Evolutionary conservation across 1,140 invertebrate species (phyloP), one percentile per base, ranked within the genome.

Genomic region (Pollicipes pollicipes): DNA sequence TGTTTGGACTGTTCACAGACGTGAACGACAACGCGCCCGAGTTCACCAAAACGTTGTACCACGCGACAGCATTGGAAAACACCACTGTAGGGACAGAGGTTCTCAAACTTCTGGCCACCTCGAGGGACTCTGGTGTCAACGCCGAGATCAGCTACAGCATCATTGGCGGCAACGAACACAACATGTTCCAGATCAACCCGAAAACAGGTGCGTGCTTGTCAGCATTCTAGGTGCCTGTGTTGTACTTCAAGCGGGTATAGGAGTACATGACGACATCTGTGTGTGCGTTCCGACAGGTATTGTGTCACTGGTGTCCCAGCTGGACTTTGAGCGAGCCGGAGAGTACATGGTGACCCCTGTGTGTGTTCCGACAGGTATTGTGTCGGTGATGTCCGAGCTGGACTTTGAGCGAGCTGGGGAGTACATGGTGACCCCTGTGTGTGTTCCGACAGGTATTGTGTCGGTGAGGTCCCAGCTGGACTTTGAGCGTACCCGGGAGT

Each of bases 21-120:
- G 89, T 95, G 45, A 95, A 95, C 78, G 92, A 95, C 79, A 95
- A 95, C 83, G 90, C 91, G 66, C 93, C 93, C n/a, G 90, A 91
- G 79, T 96, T 95, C 78, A 86, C 87, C 45, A 85, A 86, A 30
- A 87, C 86, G 75, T 84, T 86, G 63, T 95, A 95, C 77, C 85
- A 82, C 74, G 87, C 88, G 1, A 81, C 82, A 64, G 84, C 93
- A 10, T 83, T 87, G 17, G 93, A 94, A 81, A 78, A 75, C 71
- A 84, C 87, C 74, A 81, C 86, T 24, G 80, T 88, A 68, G 88
- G 88, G 72, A 86, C 88, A 24, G 87, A 91, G 77, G 84, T 97
- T 10, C 84, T 88, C 6, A 83, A 86, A 74, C 89, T 98, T 0
- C 82, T 88, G 68, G 96, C 96, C 0, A 90, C 88, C 0, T 96